Conservation (phyloP, 2,113 vertebrate species). For the Pelecanoides urinatrix region DNA sequence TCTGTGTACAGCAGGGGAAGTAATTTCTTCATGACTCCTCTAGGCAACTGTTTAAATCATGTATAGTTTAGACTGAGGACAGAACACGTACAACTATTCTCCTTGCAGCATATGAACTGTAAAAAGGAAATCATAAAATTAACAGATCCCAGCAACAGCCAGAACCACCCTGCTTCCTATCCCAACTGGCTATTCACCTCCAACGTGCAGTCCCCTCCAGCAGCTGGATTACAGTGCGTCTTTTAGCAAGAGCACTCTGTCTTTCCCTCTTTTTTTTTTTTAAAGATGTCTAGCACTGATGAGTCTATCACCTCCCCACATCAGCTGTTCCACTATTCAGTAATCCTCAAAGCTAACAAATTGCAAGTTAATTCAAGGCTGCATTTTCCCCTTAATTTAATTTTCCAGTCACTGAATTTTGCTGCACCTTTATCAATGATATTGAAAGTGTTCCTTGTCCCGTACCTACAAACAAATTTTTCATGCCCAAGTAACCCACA, state of each 20-base stretch:
- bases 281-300: not conserved
- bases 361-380: not conserved
- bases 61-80: not conserved
- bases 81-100: not conserved
- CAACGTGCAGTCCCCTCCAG: accelerated
- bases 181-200: not conserved
- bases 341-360: not conserved
- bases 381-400: not conserved
- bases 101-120: not conserved
- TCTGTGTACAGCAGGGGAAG: not conserved
- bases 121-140: not conserved
- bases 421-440: not conserved
- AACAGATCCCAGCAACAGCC: not conserved
- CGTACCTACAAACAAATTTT: not conserved
- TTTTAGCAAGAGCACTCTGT: not conserved
- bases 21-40: not conserved
- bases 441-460: not conserved
- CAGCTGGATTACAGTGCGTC: not conserved
- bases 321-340: slow-evolving; percentile 2
- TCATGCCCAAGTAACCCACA: not conserved
- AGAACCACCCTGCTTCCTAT: not conserved
- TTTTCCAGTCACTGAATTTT: slow-evolving; percentile 13
- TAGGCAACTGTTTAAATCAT: not conserved
- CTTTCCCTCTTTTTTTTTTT: not conserved
- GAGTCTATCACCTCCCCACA: not conserved